phyloP scores from a whole-genome alignment of 30 jellyfish, hydroid and myxozoan species.

The Nemopilema nomurai region DNA sequence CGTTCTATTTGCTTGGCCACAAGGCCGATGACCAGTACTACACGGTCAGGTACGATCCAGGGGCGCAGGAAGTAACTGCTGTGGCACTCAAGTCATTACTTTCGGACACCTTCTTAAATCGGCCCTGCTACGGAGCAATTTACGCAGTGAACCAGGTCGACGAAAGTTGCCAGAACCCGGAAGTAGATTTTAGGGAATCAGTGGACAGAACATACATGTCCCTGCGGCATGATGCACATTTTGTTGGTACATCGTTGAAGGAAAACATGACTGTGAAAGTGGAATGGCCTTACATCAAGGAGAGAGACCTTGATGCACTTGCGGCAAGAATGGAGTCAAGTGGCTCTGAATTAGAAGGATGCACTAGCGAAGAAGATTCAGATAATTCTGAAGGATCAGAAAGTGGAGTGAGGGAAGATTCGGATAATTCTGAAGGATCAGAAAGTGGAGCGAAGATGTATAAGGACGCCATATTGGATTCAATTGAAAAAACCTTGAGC shows the following conservation, averaged over 20 bases:
- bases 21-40: conserved; percentile 33
- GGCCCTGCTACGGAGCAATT: conserved; percentile 50
- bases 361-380: not conserved
- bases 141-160: conserved; percentile 42
- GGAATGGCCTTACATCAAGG: conserved; percentile 14
- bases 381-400: not conserved
- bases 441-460: not conserved
- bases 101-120: conserved; percentile 16
- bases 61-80: conserved; percentile 36
- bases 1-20: conserved; percentile 57
- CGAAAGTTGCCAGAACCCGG: not conserved
- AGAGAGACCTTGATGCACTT: not conserved
- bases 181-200: conserved; percentile 31
- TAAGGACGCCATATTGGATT: conserved; percentile 21
- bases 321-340: not conserved
- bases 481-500: not conserved
- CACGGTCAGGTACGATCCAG: conserved; percentile 59
- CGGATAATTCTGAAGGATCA: not conserved
- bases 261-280: conserved; percentile 17
- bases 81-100: conserved; percentile 34
- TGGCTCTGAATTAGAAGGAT: not conserved
- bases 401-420: not conserved
- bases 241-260: conserved; percentile 14
- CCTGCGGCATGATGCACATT: conserved; percentile 11
- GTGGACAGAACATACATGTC: conserved; percentile 50